A percentile compares a stretch with the other conserved stretches of the same genome.
These are phyloP conservation scores for Aratinga solstitialis DNA, from an alignment of 2,797 vertebrate genomes.

Conservation along the genomic window DNA sequence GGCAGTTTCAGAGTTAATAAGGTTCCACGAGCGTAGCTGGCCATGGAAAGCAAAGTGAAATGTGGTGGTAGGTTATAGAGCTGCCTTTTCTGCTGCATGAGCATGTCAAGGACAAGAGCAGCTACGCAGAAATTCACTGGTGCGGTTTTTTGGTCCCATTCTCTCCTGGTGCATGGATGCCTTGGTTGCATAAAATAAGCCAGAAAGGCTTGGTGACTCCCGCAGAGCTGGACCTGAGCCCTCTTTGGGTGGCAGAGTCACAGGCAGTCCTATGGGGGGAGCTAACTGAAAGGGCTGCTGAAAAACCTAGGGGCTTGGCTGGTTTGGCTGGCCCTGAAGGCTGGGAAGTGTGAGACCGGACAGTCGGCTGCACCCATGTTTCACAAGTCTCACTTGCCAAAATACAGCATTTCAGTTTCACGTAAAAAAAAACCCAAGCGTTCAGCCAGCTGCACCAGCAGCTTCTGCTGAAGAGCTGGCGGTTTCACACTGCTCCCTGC, in stretches of 20 bases:
- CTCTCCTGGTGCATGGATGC: neutral
- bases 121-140: neutral
- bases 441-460: slow-evolving; percentile 54
- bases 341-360: neutral
- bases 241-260: neutral
- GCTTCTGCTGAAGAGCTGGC: slow-evolving; percentile 41
- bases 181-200: neutral
- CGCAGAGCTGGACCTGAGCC: neutral
- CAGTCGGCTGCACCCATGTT: slow-evolving; percentile 12
- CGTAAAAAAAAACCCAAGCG: accelerated
- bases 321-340: neutral
- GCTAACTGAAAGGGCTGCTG: neutral
- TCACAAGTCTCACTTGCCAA: slow-evolving; percentile 2
- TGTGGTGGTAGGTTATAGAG: neutral
- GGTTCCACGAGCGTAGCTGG: neutral
- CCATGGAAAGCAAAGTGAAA: neutral
- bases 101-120: neutral
- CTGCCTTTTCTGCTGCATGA: neutral
- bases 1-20: neutral
- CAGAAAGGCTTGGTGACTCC: neutral
- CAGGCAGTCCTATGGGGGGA: neutral
- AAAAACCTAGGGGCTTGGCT: accelerated
- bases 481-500: slow-evolving; percentile 32
- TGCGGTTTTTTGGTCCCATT: neutral
- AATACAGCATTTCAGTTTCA: neutral